These are phyloP conservation scores for Glaucidium brasilianum DNA, from an alignment of 2,113 vertebrate genomes.

Conservation along the genomic window DNA sequence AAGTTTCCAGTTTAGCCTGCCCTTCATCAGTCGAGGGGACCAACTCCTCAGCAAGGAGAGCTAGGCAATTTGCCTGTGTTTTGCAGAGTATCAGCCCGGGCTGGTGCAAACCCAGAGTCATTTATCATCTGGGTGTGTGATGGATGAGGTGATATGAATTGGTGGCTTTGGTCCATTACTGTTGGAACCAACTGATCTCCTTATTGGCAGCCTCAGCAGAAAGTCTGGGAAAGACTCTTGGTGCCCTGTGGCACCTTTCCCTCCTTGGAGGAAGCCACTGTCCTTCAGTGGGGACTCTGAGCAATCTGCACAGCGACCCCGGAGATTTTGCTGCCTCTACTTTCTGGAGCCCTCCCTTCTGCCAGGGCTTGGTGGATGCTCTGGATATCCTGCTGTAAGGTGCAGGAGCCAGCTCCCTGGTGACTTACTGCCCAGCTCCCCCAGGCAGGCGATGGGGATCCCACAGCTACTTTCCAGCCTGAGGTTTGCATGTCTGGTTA, in stretches of 20 bases:
- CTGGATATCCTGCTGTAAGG: background rate
- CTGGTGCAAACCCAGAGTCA: background rate
- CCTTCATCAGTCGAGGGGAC: background rate
- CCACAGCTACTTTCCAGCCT: background rate
- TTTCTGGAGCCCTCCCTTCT: background rate
- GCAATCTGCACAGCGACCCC: background rate
- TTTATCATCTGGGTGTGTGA: slow-evolving; percentile 24
- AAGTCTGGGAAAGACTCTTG: background rate
- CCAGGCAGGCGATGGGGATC: background rate
- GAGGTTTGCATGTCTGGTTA: background rate
- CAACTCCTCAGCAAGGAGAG: background rate
- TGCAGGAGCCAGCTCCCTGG: background rate
- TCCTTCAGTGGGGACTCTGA: background rate
- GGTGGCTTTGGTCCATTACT: slow-evolving; percentile 31
- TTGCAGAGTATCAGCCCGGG: background rate
- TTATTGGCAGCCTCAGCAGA: background rate
- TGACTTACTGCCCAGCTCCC: background rate
- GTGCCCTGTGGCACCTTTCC: background rate
- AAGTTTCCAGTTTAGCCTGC: background rate
- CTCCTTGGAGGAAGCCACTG: background rate
- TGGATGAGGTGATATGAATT: slow-evolving; percentile 14
- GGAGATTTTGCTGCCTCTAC: background rate
- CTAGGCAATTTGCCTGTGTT: background rate
- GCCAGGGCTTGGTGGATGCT: background rate
- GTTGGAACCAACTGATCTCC: slow-evolving; percentile 41